Evolutionary conservation across 2,797 vertebrate species (phyloP), one percentile per base, ranked within the genome.

Genomic region (Xyrichtys novacula): DNA sequence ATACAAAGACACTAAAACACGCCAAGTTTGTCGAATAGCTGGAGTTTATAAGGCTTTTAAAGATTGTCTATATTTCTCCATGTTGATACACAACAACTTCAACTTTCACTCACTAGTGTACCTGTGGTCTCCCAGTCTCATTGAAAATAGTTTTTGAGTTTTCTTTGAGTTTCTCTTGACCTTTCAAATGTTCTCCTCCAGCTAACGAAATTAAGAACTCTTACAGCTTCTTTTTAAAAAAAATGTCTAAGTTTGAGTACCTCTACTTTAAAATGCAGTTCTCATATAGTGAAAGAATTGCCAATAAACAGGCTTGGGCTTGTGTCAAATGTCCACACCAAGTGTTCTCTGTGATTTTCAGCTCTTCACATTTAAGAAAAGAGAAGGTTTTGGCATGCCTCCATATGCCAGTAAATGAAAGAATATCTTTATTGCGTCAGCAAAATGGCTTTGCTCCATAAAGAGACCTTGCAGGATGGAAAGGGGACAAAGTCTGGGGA

Each of bases 391-490:
- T 76, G 61, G 71, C 62, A 6, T 15, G 17, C 60, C 28, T 82
- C 57, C 73, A 55, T 40, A 26, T 43, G 54, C 14, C 68, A 67
- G 42, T 62, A 48, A 79, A 64, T 63, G 49, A 75, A 59, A 54
- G 69, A 84, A 73, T 32, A 57, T 73, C 74, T 74, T 71, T 70
- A 63, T 75, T 83, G 60, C 68, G 39, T 65, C 67, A 79, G 55
- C 46, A 39, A 70, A 78, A 77, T 56, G 65, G 63, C 62, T 68
- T 53, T 42, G 22, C 52, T 71, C 46, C 29, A 32, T 29, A 54
- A 55, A 62, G 76, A 76, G 59, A 74, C 54, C 64, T 61, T 71
- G 32, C 47, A 59, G 55, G 29, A 54, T 44, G 29, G 67, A 50
- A 56, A 62, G 59, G 26, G 28, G 34, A 74, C 58, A 47, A 66